Evolutionary conservation across 1,140 invertebrate species (phyloP).

Genomic region (Heliconius melpomene): DNA sequence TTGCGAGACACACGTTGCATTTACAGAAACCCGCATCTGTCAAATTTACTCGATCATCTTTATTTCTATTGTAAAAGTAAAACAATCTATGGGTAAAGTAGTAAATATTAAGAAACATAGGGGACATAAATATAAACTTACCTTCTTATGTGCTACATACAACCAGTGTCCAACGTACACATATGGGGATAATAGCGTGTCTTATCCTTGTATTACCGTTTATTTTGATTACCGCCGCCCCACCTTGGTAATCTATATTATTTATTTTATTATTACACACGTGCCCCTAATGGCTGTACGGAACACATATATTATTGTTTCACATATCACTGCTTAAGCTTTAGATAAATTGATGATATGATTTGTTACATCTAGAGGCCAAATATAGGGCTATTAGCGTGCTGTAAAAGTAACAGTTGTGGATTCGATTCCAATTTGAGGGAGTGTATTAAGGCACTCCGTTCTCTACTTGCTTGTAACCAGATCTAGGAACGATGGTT

Average conservation of each 20-base stretch:
- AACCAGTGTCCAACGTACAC: not conserved
- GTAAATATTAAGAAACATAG: not conserved
- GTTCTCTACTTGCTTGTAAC: no score
- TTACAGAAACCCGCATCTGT: no score
- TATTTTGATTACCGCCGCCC: conserved; percentile 1
- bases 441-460: no score
- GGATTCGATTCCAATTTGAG: no score
- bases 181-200: not conserved
- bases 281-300: not conserved
- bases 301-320: conserved; percentile 7
- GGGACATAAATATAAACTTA: not conserved
- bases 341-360: not conserved
- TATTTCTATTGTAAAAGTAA: not conserved
- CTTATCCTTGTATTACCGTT: conserved; percentile 12
- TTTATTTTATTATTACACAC: conserved; percentile 12
- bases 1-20: no score
- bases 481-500: no score
- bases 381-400: no score
- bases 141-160: not conserved
- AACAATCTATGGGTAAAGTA: not conserved
- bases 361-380: not conserved
- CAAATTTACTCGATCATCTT: no score
- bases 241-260: conserved; percentile 8
- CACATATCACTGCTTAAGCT: conserved; percentile 5
- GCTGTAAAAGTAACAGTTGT: no score